Percentiles rank a stretch among this genome's conserved stretches.
Conservation (phyloP, 2,113 vertebrate genomes). For the Amphiprion ocellaris region DNA sequence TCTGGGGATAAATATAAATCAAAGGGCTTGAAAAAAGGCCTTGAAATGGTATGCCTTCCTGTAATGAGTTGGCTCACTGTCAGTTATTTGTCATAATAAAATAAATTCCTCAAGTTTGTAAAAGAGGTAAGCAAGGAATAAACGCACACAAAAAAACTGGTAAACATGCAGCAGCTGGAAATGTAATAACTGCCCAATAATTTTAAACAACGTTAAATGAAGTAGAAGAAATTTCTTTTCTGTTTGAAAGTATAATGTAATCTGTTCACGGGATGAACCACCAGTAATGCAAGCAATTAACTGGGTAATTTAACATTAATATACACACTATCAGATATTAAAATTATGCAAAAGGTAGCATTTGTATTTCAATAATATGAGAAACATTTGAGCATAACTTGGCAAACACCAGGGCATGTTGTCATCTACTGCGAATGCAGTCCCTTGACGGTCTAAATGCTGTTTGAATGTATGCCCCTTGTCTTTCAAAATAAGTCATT, state of each 20-base stretch:
- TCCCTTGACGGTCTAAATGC: not conserved
- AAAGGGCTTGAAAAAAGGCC: not conserved
- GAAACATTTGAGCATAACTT: no score
- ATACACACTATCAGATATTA: not conserved
- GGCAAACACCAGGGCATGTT: no score
- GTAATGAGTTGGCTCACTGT: not conserved
- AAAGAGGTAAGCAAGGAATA: not conserved
- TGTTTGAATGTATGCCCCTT: no score
- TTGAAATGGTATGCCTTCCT: not conserved
- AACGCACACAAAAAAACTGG: constrained; percentile 5
- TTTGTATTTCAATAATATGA: no score
- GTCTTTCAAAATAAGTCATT: constrained; percentile 21
- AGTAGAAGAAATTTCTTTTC: not conserved
- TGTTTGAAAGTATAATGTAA: no score
- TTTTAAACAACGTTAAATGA: constrained; percentile 5
- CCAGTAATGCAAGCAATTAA: not conserved
- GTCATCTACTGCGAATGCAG: no score
- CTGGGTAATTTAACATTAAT: not conserved
- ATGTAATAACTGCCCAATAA: constrained; percentile 64
- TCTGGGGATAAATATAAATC: constrained; percentile 10
- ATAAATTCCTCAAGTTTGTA: constrained; percentile 1
- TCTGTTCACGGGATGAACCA: not conserved
- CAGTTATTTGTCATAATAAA: not conserved
- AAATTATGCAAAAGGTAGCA: not conserved
- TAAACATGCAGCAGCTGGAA: constrained; percentile 32